Evolutionary conservation across 2,113 vertebrate genomes (phyloP).

Genomic region (Probosciger aterrimus): DNA sequence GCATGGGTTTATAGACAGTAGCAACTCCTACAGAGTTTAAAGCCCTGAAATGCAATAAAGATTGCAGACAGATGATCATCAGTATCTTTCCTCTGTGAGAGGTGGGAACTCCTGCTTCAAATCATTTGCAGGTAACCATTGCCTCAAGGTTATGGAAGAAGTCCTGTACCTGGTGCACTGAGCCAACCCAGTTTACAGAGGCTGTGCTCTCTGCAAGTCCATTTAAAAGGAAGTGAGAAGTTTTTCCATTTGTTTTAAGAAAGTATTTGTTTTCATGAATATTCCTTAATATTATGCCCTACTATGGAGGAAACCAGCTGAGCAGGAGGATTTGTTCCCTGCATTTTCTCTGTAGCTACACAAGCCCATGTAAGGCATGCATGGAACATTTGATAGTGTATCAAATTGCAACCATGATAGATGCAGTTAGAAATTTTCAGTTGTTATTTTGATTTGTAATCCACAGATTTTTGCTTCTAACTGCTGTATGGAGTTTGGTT

Average conservation of each 20-base stretch:
- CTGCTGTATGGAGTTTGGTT: not conserved
- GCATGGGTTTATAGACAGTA: not conserved
- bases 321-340: not conserved
- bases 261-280: not conserved
- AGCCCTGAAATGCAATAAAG: not conserved
- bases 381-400: not conserved
- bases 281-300: not conserved
- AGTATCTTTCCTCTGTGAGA: not conserved
- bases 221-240: not conserved
- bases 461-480: not conserved
- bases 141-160: not conserved
- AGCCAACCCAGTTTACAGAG: not conserved
- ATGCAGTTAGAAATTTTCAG: not conserved
- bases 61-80: not conserved
- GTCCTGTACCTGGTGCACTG: not conserved
- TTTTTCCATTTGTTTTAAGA: not conserved
- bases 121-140: not conserved
- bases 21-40: not conserved
- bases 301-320: not conserved
- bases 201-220: not conserved
- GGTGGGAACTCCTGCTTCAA: not conserved
- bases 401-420: not conserved
- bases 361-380: not conserved
- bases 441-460: not conserved
- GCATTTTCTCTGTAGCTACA: not conserved